Evolutionary conservation across 2,797 vertebrate genomes (phyloP).

Genomic region (Myioborus melanocephalus): DNA sequence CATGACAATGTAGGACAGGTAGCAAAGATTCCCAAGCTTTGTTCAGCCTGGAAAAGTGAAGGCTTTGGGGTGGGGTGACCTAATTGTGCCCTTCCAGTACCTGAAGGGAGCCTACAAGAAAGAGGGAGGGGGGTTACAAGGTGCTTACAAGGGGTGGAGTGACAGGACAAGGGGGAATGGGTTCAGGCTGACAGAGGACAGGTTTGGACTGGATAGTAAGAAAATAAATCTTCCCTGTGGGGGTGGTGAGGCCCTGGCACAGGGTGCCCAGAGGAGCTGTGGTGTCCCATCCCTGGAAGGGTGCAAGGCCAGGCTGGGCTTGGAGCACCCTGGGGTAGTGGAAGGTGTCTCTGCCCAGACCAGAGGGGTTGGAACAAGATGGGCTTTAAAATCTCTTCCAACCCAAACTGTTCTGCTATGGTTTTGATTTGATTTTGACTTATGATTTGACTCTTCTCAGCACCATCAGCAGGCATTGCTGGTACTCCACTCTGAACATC

Average conservation of each 20-base stretch:
- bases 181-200: background rate
- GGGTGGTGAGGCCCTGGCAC: background rate
- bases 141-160: background rate
- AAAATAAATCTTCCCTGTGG: background rate
- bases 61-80: background rate
- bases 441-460: background rate
- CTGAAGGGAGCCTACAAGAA: background rate
- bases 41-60: background rate
- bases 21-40: background rate
- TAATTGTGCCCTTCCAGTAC: background rate
- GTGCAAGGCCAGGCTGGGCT: background rate
- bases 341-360: background rate
- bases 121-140: background rate
- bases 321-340: background rate
- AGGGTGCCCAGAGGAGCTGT: background rate
- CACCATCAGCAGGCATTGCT: background rate
- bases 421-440: background rate
- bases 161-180: background rate
- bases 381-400: background rate
- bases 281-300: background rate
- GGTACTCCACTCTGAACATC: background rate
- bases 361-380: accelerated
- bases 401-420: background rate
- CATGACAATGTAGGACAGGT: too few relatives aligned
- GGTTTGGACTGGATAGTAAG: too few relatives aligned